Percentiles rank a stretch among this genome's conserved stretches.
phyloP scores from a whole-genome alignment of 2,888 invertebrate genomes.

The Deilephila porcellus region DNA sequence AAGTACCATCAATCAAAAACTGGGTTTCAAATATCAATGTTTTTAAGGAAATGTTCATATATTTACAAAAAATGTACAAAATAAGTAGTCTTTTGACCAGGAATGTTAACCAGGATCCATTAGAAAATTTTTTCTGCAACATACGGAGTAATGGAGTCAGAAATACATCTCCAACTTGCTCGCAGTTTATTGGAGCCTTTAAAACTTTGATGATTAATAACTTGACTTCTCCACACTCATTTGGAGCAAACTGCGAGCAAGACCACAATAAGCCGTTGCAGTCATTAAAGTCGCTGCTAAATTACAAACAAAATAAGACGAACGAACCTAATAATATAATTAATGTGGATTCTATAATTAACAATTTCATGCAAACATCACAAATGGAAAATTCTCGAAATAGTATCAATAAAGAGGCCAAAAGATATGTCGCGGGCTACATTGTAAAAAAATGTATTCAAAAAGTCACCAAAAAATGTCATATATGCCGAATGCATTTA shows the following conservation, averaged over 20 bases:
- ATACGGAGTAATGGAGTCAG: conserved; percentile 26
- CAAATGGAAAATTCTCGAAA: too few species aligned
- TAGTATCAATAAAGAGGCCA: not conserved
- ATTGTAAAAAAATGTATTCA: not conserved
- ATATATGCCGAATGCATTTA: conserved; percentile 28
- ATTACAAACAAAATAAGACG: not conserved
- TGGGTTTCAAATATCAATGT: too few species aligned
- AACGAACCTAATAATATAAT: not conserved
- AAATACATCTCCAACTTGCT: not conserved
- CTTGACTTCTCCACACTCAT: not conserved
- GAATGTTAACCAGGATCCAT: conserved; percentile 34
- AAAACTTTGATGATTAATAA: not conserved
- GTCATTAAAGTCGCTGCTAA: too few species aligned
- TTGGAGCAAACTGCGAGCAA: too few species aligned
- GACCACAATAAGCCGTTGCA: too few species aligned
- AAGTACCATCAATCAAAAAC: too few species aligned
- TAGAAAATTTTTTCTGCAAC: conserved; percentile 33
- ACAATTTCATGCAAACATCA: not conserved
- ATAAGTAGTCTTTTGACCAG: conserved; percentile 31
- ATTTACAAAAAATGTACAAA: not conserved
- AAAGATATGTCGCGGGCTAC: conserved; percentile 2
- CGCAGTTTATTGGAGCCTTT: not conserved
- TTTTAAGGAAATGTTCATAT: too few species aligned
- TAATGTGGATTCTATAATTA: not conserved
- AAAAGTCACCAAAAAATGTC: conserved; percentile 24